Percentiles rank a stretch among this genome's conserved stretches.
Conservation (phyloP, 2,113 vertebrate species). For the Cynocephalus volans region DNA sequence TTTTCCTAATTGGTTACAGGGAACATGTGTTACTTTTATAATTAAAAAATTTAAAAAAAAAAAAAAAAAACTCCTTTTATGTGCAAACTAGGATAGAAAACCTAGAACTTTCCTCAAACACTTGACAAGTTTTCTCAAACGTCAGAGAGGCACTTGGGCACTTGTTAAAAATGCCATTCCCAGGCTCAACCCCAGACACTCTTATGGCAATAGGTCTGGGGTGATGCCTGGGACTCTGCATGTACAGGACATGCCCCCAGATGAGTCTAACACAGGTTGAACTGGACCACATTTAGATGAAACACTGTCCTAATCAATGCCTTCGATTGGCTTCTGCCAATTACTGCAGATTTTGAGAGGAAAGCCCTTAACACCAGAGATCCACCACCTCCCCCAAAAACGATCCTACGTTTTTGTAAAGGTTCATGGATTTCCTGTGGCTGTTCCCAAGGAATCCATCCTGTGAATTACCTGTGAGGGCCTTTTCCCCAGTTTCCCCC, state of each 20-base stretch:
- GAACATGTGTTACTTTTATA: slow-evolving; percentile 6
- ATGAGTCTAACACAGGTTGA: not conserved
- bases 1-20: slow-evolving; percentile 24
- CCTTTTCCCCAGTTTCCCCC: not conserved
- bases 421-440: not conserved
- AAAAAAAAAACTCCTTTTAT: not conserved
- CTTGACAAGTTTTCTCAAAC: not conserved
- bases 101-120: not conserved
- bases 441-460: not conserved
- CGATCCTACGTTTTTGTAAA: not conserved
- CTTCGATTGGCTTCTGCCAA: not conserved
- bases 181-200: not conserved
- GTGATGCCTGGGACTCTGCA: not conserved
- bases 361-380: no score
- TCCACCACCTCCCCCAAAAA: no score
- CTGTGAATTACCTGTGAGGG: not conserved
- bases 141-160: not conserved
- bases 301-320: not conserved
- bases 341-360: not conserved
- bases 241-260: not conserved
- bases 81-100: not conserved
- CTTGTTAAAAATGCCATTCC: not conserved
- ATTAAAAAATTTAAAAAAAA: not conserved
- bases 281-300: not conserved
- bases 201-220: accelerated